Evolutionary conservation across 1,140 invertebrate genomes (phyloP).

Genomic region (Atopsyche davidsoni): DNA sequence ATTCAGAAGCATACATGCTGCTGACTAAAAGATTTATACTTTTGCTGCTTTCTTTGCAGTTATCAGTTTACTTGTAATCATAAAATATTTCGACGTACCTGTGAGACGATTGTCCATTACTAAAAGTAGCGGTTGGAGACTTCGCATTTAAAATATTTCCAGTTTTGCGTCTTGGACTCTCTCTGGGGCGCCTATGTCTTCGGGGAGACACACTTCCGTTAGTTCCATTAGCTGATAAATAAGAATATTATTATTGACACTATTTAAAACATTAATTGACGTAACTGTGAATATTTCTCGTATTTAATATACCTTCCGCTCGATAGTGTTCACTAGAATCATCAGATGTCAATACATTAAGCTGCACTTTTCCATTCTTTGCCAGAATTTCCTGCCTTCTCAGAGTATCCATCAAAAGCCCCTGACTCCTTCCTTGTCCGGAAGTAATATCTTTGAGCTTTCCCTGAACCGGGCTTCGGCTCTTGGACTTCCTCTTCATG

Average conservation of each 20-base stretch:
- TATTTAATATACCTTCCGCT: slow-evolving; percentile 43
- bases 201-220: slow-evolving; percentile 47
- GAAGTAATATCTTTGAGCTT: slow-evolving; percentile 34
- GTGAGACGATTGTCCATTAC: slow-evolving; percentile 17
- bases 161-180: slow-evolving; percentile 60
- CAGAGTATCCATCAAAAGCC: slow-evolving; percentile 24
- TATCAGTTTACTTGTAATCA: too few relatives aligned
- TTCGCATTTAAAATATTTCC: slow-evolving; percentile 42
- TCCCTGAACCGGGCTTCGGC: slow-evolving; percentile 52
- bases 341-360: slow-evolving; percentile 58
- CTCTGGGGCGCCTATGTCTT: slow-evolving; percentile 57
- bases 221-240: slow-evolving; percentile 25
- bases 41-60: too few relatives aligned
- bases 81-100: slow-evolving; percentile 10
- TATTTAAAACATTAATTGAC: background rate
- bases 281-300: background rate
- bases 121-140: slow-evolving; percentile 42
- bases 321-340: slow-evolving; percentile 57
- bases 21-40: too few relatives aligned
- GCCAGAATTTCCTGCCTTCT: slow-evolving; percentile 37
- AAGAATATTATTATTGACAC: background rate
- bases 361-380: slow-evolving; percentile 45
- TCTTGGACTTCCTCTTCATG: slow-evolving; percentile 50
- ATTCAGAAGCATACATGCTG: too few relatives aligned
- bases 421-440: slow-evolving; percentile 27